phyloP scores from a whole-genome alignment of 2,888 invertebrate genomes.

The Blastobasis adustella region DNA sequence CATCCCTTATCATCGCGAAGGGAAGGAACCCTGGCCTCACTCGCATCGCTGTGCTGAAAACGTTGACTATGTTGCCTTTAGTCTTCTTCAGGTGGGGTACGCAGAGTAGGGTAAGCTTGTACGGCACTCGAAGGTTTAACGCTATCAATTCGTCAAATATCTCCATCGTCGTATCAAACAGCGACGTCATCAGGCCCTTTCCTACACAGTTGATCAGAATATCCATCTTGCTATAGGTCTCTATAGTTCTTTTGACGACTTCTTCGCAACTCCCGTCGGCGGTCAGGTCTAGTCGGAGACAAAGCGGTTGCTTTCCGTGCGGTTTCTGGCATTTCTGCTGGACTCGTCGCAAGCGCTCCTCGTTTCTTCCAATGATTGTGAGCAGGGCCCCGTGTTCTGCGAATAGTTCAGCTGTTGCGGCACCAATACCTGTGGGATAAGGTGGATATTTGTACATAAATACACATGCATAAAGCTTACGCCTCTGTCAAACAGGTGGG shows the following conservation, averaged over 20 bases:
- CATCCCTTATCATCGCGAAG: conserved; percentile 21
- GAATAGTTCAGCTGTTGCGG: conserved; percentile 38
- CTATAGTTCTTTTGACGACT: conserved; percentile 79
- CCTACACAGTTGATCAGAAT: conserved; percentile 90
- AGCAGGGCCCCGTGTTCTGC: conserved; percentile 38
- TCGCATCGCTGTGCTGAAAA: conserved; percentile 83
- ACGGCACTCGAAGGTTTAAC: conserved; percentile 84
- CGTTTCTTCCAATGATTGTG: conserved; percentile 42
- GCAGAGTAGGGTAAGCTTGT: conserved; percentile 84
- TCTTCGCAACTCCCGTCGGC: conserved; percentile 76
- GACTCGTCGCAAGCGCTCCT: conserved; percentile 29
- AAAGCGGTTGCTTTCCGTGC: conserved; percentile 24
- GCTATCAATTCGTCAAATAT: conserved; percentile 89
- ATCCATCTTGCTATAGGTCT: conserved; percentile 79
- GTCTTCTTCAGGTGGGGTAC: conserved; percentile 84
- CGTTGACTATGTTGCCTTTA: conserved; percentile 88
- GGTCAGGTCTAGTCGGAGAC: conserved; percentile 75
- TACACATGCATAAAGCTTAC: too few relatives aligned
- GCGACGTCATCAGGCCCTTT: conserved; percentile 64
- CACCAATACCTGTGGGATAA: conserved; percentile 31
- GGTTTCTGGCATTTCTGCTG: conserved; percentile 27
- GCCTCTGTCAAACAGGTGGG: too few relatives aligned
- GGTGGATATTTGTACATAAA: too few relatives aligned
- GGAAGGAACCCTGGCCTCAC: conserved; percentile 25
- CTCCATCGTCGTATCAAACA: conserved; percentile 85